These are phyloP conservation scores for Cheilosia grossa DNA, from an alignment of 2,888 invertebrate genomes.

Conservation along the genomic window DNA sequence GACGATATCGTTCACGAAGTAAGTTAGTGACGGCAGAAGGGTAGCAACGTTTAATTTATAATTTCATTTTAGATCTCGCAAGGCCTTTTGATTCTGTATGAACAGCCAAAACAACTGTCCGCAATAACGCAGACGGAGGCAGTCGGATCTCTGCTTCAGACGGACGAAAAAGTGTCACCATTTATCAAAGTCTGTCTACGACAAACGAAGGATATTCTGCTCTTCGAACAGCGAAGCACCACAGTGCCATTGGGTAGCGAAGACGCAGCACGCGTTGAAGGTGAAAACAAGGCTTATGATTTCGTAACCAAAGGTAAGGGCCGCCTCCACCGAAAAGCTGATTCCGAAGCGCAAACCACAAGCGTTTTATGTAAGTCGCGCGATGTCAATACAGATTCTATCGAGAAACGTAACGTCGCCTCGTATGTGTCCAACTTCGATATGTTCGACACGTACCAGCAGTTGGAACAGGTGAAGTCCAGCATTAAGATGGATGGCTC, in stretches of 20 bases:
- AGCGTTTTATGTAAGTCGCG: constrained; percentile 86
- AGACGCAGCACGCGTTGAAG: constrained; percentile 85
- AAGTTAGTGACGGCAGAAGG: constrained; percentile 25
- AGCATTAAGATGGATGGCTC: constrained; percentile 82
- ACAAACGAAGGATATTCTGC: constrained; percentile 87
- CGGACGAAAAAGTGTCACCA: constrained; percentile 81
- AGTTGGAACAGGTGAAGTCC: constrained; percentile 79
- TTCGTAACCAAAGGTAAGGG: constrained; percentile 88
- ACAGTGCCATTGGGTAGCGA: constrained; percentile 86
- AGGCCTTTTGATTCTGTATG: constrained; percentile 42
- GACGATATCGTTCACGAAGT: constrained; percentile 75
- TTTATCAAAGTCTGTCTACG: constrained; percentile 86
- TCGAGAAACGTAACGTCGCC: constrained; percentile 85
- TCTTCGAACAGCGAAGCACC: constrained; percentile 87
- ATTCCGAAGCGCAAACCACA: constrained; percentile 89
- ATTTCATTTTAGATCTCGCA: constrained; percentile 31
- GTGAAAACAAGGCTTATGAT: constrained; percentile 87
- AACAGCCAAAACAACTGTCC: not conserved
- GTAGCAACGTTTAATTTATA: not conserved
- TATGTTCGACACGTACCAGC: constrained; percentile 89
- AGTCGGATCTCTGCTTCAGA: not conserved
- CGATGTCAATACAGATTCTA: constrained; percentile 85
- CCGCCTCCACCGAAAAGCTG: constrained; percentile 86
- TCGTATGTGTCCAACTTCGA: constrained; percentile 91
- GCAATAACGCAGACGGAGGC: not conserved